Conservation (phyloP, 1,140 invertebrate genomes). For the Amphibalanus amphitrite region DNA sequence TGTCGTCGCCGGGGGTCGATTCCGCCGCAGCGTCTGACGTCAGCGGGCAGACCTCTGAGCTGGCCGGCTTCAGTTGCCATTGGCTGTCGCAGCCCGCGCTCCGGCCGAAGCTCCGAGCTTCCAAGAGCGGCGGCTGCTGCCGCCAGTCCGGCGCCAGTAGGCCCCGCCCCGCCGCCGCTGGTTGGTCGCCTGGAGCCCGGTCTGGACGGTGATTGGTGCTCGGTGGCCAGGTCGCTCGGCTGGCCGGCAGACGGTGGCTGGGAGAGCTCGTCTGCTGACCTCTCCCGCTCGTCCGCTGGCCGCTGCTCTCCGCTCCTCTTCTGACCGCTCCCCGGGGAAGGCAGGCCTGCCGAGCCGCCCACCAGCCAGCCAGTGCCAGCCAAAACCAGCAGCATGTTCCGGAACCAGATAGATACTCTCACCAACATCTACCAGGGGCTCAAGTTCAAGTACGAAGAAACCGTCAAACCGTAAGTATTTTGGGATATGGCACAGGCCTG, state of each 20-base stretch:
- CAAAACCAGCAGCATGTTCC: neutral
- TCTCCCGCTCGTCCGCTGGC: too few relatives aligned
- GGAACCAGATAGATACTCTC: neutral
- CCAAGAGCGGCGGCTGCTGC: neutral
- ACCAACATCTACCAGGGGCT: neutral
- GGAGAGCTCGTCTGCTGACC: neutral
- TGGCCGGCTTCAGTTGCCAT: neutral
- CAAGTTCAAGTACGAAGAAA: neutral
- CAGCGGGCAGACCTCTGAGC: neutral
- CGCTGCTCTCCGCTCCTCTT: too few relatives aligned
- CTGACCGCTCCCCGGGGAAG: neutral
- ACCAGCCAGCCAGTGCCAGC: neutral
- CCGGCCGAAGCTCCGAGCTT: neutral
- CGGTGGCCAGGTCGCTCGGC: neutral
- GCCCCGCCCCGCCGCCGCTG: neutral
- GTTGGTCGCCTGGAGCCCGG: neutral
- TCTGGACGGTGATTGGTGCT: neutral
- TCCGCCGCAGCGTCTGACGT: neutral
- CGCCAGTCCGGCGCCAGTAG: neutral
- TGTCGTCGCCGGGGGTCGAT: neutral
- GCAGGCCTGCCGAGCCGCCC: too few relatives aligned
- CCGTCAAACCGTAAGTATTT: neutral
- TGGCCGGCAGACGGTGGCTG: neutral
- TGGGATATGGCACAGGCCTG: too few relatives aligned
- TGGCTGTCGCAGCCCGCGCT: neutral